Evolutionary conservation across 2,888 invertebrate genomes (phyloP).

Genomic region (Athripsodes cinereus): DNA sequence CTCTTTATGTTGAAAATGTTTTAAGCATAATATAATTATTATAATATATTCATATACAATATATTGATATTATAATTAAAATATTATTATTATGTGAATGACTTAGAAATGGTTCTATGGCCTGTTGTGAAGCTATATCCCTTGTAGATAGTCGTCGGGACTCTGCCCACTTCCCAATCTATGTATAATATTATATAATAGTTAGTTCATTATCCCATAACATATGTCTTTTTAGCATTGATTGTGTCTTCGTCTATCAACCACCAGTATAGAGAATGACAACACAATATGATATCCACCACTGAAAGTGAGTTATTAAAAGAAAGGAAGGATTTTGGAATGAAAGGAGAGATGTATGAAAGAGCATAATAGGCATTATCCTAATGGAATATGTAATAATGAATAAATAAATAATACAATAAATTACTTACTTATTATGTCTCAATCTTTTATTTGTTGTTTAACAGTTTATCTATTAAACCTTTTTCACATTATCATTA

Average conservation of each 20-base stretch:
- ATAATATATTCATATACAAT: not conserved
- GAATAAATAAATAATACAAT: constrained; percentile 38
- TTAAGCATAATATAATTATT: constrained; percentile 13
- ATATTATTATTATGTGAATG: constrained; percentile 17
- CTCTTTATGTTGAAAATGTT: constrained; percentile 27
- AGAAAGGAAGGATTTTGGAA: too few relatives aligned
- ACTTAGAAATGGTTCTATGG: constrained; percentile 6
- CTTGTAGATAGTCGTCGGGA: constrained; percentile 13
- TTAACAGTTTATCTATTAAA: not conserved
- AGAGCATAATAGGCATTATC: constrained; percentile 46
- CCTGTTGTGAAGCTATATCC: constrained; percentile 1
- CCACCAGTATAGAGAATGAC: constrained; percentile 27
- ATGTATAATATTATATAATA: not conserved
- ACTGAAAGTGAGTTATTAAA: not conserved
- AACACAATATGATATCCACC: too few relatives aligned
- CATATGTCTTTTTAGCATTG: not conserved
- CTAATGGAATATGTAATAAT: constrained; percentile 50
- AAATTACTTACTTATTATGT: constrained; percentile 31
- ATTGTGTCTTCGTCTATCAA: constrained; percentile 18
- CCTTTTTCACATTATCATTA: not conserved
- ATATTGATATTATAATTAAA: too few relatives aligned
- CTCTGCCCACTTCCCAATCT: not conserved
- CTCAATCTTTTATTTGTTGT: constrained; percentile 21
- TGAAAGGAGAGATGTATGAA: constrained; percentile 16
- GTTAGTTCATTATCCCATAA: not conserved